These are phyloP conservation scores for Pionites leucogaster DNA, from an alignment of 2,113 vertebrate species.

Conservation along the genomic window DNA sequence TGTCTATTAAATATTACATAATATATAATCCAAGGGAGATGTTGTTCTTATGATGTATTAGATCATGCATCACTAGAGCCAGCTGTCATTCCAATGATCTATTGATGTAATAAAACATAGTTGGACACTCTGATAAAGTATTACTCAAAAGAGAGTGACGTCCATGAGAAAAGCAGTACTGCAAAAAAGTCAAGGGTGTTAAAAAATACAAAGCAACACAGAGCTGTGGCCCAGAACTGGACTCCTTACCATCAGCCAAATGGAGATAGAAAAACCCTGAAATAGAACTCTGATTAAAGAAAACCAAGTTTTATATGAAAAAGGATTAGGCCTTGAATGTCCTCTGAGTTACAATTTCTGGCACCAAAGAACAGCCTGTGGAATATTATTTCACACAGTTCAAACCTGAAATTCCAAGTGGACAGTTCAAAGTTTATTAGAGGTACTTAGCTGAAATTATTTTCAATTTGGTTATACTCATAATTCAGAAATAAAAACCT, in stretches of 20 bases:
- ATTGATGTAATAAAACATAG: constrained; percentile 69
- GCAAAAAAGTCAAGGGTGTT: background rate
- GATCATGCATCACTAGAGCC: constrained; percentile 67
- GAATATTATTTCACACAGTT: background rate
- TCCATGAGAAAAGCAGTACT: constrained; percentile 35
- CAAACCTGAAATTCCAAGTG: background rate
- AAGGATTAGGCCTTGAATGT: background rate
- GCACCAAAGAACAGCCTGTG: background rate
- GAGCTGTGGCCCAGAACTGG: background rate
- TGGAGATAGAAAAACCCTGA: background rate
- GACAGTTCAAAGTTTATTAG: background rate
- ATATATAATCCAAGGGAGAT: constrained; percentile 54
- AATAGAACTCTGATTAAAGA: background rate
- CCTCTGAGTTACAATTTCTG: background rate
- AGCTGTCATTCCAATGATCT: constrained; percentile 64
- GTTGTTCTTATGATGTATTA: constrained; percentile 72
- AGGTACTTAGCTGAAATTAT: background rate
- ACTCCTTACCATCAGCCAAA: constrained; percentile 22
- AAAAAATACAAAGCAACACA: background rate
- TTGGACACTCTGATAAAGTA: constrained; percentile 54
- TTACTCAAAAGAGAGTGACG: constrained; percentile 47
- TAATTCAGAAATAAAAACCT: background rate
- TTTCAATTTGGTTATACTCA: background rate
- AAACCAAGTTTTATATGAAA: background rate
- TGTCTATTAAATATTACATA: constrained; percentile 34